Evolutionary conservation across 2,113 vertebrate genomes (phyloP).

Genomic region (Ammospiza caudacuta): DNA sequence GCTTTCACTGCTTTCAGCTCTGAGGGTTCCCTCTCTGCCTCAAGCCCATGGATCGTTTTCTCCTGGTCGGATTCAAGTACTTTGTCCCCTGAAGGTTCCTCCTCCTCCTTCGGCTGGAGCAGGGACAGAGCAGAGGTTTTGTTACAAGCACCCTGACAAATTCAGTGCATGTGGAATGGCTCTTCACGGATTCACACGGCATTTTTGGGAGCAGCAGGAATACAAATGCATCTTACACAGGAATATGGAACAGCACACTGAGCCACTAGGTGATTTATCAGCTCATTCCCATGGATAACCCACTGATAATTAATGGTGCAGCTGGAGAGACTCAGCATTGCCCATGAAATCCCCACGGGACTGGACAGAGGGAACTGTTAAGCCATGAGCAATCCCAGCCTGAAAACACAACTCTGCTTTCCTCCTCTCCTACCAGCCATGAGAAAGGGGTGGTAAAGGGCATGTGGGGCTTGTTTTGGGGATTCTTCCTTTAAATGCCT

Average conservation of each 20-base stretch:
- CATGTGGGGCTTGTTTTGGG: background rate
- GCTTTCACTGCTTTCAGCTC: constrained; percentile 57
- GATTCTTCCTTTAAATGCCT: background rate
- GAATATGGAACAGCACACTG: background rate
- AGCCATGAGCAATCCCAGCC: background rate
- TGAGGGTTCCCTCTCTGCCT: constrained; percentile 62
- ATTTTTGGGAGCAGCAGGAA: background rate
- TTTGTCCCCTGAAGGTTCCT: constrained; percentile 76
- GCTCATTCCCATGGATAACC: background rate
- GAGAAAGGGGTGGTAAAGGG: background rate
- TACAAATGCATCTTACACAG: too few relatives aligned
- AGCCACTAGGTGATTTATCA: background rate
- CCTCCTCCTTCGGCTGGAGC: constrained; percentile 79
- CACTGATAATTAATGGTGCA: background rate
- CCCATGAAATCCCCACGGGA: background rate
- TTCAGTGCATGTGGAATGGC: rapidly evolving
- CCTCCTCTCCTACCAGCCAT: background rate
- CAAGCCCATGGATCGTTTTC: constrained; percentile 73
- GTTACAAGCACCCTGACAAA: background rate
- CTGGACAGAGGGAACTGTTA: background rate
- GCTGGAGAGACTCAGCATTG: background rate
- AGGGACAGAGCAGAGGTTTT: background rate
- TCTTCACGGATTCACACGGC: rapidly evolving
- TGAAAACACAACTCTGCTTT: background rate
- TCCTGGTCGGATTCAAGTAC: constrained; percentile 76